A percentile compares a stretch with the other conserved stretches of the same genome.
These are phyloP conservation scores for Acrobasis consociella DNA, from an alignment of 2,888 invertebrate species.

Conservation along the genomic window DNA sequence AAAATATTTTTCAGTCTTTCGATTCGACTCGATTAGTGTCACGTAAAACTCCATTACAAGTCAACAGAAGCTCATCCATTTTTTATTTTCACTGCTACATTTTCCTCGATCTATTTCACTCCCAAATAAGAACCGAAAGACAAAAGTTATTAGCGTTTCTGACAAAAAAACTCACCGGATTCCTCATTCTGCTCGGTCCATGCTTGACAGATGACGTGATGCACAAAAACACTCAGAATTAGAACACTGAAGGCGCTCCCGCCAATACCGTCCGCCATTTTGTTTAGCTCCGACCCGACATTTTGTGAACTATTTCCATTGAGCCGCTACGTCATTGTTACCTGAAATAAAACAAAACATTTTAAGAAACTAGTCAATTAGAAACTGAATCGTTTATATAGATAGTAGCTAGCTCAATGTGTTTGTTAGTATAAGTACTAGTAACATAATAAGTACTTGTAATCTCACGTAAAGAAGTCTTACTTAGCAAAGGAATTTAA, in stretches of 20 bases:
- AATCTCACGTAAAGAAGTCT: too few species aligned
- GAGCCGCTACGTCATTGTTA: slow-evolving; percentile 30
- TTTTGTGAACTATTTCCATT: slow-evolving; percentile 47
- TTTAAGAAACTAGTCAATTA: not conserved
- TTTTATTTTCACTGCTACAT: not conserved
- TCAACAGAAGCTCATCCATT: too few species aligned
- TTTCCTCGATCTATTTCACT: not conserved
- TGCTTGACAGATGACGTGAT: slow-evolving; percentile 53
- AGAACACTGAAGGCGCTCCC: slow-evolving; percentile 56
- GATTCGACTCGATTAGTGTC: too few species aligned
- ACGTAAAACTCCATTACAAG: too few species aligned
- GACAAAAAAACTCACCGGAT: slow-evolving; percentile 53
- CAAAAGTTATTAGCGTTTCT: slow-evolving; percentile 12
- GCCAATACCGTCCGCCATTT: slow-evolving; percentile 63
- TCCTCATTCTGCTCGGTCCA: slow-evolving; percentile 64
- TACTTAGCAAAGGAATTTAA: too few species aligned
- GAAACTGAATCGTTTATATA: too few species aligned
- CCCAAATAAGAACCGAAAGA: not conserved
- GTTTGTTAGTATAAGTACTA: too few species aligned
- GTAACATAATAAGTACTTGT: too few species aligned
- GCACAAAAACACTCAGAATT: slow-evolving; percentile 51
- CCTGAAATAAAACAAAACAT: slow-evolving; percentile 7
- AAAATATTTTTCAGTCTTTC: too few species aligned
- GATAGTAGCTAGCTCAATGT: too few species aligned
- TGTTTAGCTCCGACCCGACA: slow-evolving; percentile 50